These are phyloP conservation scores for Pteronura brasiliensis DNA, from an alignment of 2,113 vertebrate species.

Conservation along the genomic window DNA sequence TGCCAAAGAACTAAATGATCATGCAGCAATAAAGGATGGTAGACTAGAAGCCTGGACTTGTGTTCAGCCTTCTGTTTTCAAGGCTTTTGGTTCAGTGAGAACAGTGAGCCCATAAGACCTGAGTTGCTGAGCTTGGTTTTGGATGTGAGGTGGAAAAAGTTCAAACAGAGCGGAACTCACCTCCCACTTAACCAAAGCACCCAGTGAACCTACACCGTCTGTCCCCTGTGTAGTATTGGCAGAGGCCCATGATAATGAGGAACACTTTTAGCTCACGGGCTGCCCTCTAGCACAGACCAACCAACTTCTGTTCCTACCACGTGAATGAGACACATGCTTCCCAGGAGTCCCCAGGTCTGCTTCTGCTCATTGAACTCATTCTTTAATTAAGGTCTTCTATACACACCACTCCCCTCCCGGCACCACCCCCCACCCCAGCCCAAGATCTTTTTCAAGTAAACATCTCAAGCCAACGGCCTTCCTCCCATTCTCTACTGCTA, in stretches of 20 bases:
- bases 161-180: not conserved
- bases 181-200: not conserved
- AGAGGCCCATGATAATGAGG: not conserved
- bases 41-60: not conserved
- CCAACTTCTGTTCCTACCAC: not conserved
- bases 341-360: conserved; percentile 18
- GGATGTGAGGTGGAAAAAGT: not conserved
- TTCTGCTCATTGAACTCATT: conserved; percentile 23
- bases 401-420: not conserved
- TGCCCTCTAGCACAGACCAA: not conserved
- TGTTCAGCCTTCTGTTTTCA: not conserved
- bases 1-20: not conserved
- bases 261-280: not conserved
- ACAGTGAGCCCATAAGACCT: not conserved
- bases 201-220: not conserved
- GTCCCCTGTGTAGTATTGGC: too few relatives aligned
- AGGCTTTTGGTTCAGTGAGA: not conserved
- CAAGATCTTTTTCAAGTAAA: conserved; percentile 27
- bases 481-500: conserved; percentile 19
- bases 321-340: not conserved
- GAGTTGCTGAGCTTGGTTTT: not conserved
- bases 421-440: not conserved
- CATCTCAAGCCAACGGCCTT: conserved; percentile 25
- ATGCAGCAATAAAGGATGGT: not conserved
- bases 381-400: conserved; percentile 54